Percentiles rank a stretch among this genome's conserved stretches.
Conservation (phyloP, 2,113 vertebrate genomes). For the Aspidoscelis tigris region DNA sequence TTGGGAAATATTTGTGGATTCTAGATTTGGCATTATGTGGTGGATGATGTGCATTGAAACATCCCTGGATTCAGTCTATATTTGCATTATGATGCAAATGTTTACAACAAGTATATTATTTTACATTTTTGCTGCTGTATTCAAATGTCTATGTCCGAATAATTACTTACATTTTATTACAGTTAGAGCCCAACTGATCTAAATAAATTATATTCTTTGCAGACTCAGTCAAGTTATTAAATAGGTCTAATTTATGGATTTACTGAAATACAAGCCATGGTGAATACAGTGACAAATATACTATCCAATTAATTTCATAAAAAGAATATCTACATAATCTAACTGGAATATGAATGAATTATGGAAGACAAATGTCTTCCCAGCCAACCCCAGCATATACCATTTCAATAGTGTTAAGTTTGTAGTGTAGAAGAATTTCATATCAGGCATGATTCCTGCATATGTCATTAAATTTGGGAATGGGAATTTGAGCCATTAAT, state of each 20-base stretch:
- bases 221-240: not conserved
- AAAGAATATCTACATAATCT: not conserved
- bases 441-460: conserved; percentile 48
- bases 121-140: conserved; percentile 7
- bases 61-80: not conserved
- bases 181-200: too few relatives aligned
- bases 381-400: conserved; percentile 31
- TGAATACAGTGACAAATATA: not conserved
- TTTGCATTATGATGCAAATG: conserved; percentile 30
- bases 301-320: conserved; percentile 28
- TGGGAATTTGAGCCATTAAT: conserved; percentile 64
- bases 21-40: not conserved
- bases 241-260: not conserved
- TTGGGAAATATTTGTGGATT: not conserved
- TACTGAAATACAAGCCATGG: not conserved
- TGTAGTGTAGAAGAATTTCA: conserved; percentile 40
- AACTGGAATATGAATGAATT: conserved; percentile 17
- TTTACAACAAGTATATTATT: conserved; percentile 8
- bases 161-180: too few relatives aligned
- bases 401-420: conserved; percentile 44
- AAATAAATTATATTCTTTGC: too few relatives aligned
- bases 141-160: not conserved
- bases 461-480: conserved; percentile 52
- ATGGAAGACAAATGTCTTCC: conserved; percentile 29
- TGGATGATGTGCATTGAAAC: not conserved